A percentile compares a stretch with the other conserved stretches of the same genome.
Evolutionary conservation across 2,888 invertebrate species (phyloP).

Genomic region (Agonopterix alstromeriana): DNA sequence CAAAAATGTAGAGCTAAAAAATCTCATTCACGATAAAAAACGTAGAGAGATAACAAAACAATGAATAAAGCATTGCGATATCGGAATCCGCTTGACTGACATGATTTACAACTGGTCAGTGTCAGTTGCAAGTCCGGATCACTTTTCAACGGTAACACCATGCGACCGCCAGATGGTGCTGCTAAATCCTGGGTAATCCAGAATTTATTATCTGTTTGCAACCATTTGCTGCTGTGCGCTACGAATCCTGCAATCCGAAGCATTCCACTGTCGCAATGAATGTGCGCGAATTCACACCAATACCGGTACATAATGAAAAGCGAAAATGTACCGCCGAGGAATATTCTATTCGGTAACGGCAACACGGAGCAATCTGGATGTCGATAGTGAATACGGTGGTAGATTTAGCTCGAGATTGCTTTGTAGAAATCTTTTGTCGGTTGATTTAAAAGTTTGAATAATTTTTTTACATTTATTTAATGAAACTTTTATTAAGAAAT

Average conservation of each 20-base stretch:
- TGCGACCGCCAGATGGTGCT: slow-evolving; percentile 49
- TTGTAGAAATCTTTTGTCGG: neutral
- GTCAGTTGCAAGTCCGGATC: slow-evolving; percentile 34
- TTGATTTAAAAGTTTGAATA: neutral
- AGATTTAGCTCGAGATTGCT: slow-evolving; percentile 4
- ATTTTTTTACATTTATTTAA: no score
- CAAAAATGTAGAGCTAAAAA: no score
- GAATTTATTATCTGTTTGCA: slow-evolving; percentile 68
- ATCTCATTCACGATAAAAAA: no score
- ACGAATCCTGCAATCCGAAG: slow-evolving; percentile 36
- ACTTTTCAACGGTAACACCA: slow-evolving; percentile 40
- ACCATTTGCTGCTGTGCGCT: slow-evolving; percentile 43
- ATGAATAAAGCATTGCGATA: no score
- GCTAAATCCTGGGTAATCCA: slow-evolving; percentile 53
- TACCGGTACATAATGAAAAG: slow-evolving; percentile 15
- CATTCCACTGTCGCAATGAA: slow-evolving; percentile 38
- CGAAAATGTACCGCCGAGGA: slow-evolving; percentile 19
- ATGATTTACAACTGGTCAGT: slow-evolving; percentile 31
- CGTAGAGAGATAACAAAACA: no score
- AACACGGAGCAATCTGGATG: slow-evolving; percentile 7
- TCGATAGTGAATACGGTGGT: neutral
- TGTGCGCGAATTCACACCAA: slow-evolving; percentile 38
- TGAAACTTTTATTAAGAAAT: neutral
- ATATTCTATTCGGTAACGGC: slow-evolving; percentile 15
- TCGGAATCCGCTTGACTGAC: slow-evolving; percentile 3